Evolutionary conservation across 2,888 invertebrate genomes (phyloP), one percentile per base, ranked within the genome.

Genomic region (Ophion ventricosus): DNA sequence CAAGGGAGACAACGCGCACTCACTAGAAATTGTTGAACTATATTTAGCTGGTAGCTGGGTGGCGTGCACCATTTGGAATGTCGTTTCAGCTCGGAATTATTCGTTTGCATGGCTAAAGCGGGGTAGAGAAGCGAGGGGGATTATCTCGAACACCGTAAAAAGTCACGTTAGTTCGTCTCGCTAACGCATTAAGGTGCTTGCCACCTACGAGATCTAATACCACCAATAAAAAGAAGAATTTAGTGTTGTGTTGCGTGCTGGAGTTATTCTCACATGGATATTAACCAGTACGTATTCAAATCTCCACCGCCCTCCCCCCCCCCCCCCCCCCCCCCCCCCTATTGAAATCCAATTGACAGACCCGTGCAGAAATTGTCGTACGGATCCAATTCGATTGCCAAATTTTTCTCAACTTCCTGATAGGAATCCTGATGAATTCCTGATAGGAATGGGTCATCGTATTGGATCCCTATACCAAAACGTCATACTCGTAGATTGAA

Each of bases 51-150:
- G 54, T 69, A 64, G 77, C 69, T 66, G 76, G 64, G 72, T 72
- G 78, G 78, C 78, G 70, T 43, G 77, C 66, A 64, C 66, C 66
- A 84, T 69, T 59, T 79, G 87, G 86, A 88, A 88, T 88, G 85
- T 84, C 77, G 82, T 80, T 80, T 81, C 66, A 81, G 80, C 67
- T 82, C 49, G 75, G 85, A 86, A 88, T 87, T 86, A 87, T 88
- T 87, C 87, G 85, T 87, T 86, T 80, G 82, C 76, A 57, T 54
- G 25, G 76, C 26, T 54, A 35, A 35, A 26, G 67, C 70, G 75
- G 20, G 43, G 43, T 49, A 49, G 49, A 4, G 49, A n/a, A 11
- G 67, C 74, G 75, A 35, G 35, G 49, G 64, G 57, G 63, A 40
- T 81, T 85, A 81, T 85, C 83, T 84, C 63, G 54, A 82, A 84